Evolutionary conservation across 30 jellyfish, hydroid and myxozoan genomes (phyloP).

Genomic region (Turritopsis rubra): DNA sequence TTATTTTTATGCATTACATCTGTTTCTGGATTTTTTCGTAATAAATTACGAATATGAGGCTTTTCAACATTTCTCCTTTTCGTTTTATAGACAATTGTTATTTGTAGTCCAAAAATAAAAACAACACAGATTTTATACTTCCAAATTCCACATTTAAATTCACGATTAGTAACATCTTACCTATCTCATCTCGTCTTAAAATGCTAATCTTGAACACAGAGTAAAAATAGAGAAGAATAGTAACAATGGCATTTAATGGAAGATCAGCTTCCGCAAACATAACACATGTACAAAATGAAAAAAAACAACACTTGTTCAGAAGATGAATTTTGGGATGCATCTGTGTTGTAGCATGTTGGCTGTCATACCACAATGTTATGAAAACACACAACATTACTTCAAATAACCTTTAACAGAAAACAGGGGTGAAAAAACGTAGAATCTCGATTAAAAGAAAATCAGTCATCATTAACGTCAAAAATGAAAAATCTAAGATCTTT

Average conservation of each 20-base stretch:
- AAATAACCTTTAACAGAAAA: not conserved
- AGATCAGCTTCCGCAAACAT: not conserved
- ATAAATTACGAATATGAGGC: no score
- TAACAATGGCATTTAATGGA: not conserved
- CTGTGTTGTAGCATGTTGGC: not conserved
- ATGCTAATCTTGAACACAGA: not conserved
- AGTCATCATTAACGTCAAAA: no score
- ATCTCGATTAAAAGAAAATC: not conserved
- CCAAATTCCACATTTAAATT: not conserved
- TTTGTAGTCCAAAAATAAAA: not conserved
- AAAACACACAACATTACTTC: not conserved
- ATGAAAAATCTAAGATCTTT: no score
- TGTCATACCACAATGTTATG: not conserved
- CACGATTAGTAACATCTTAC: not conserved
- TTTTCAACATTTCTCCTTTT: no score
- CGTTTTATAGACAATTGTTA: no score
- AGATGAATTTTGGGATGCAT: not conserved
- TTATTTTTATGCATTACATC: no score
- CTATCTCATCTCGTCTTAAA: not conserved
- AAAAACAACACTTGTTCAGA: not conserved
- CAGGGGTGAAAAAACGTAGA: not conserved
- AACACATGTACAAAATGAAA: not conserved
- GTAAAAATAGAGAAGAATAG: not conserved
- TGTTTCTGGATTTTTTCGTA: no score
- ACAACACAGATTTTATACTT: not conserved